Base-by-base conservation (phyloP, 1,140 invertebrate species). In the Sinonovacula constricta region DNA sequence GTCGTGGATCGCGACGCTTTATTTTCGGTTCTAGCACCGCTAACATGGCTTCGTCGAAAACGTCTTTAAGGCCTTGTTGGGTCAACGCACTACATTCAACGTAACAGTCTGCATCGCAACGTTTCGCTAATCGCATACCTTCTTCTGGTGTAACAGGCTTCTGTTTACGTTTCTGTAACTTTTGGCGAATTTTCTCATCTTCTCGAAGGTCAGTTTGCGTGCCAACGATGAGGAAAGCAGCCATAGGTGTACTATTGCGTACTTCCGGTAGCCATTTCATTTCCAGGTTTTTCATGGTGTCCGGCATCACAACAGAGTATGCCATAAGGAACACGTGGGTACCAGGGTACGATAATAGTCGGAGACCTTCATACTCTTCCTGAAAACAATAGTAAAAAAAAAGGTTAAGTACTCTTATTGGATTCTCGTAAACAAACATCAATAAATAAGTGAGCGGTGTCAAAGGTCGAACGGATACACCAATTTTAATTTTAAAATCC, bases 321-420 rank as follows among this genome's bases (percentile, higher is more conserved):
- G 98, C 99, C 59, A 99, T 97, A 79, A 99, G 94, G 92, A 99
- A 99, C 67, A 99, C 98, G 91, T 99, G 98, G 26, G 97, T 99
- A 90, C 98, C 97, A 82, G 97, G 97, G 92, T 99, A 99, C 36
- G 97, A 98, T 4, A 99, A 92, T 15, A 97, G 97, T 87, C 97
- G 93, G 56, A 99, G 92, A 82, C 97, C 93, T 89, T 98, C 96
- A 88, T 98, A 98, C 92, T 98, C 97, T 92, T 98, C 97, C 90
- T 98, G 97, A 28, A 80, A 83, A 71, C 22, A 30, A 74, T 53
- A 57, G 15, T 34, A 68, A 14, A 68, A 60, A n/a, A n/a, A n/a
- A n/a, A n/a, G n/a, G n/a, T n/a, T n/a, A n/a, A n/a, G n/a, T n/a
- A n/a, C n/a, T n/a, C n/a, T n/a, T n/a, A n/a, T n/a, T n/a, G n/a